These are phyloP conservation scores for Lochmaea crataegi DNA, from an alignment of 2,888 invertebrate species.

Conservation along the genomic window DNA sequence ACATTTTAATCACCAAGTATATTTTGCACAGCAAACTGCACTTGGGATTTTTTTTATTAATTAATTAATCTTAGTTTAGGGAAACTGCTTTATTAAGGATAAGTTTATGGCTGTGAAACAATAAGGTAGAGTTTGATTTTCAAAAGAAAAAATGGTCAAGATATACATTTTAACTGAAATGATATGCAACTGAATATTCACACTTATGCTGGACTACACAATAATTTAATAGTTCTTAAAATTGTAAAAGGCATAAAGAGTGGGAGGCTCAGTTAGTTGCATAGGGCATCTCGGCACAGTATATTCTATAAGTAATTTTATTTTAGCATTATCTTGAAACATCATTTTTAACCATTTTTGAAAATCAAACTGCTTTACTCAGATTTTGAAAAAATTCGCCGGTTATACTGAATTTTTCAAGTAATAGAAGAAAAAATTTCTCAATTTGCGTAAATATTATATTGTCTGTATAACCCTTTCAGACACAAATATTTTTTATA, in stretches of 20 bases:
- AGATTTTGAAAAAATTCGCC: too few species aligned
- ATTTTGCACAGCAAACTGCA: background rate
- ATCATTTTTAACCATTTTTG: too few species aligned
- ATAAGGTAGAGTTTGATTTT: background rate
- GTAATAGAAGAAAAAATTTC: too few species aligned
- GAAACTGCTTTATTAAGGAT: background rate
- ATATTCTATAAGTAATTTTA: too few species aligned
- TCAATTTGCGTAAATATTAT: too few species aligned
- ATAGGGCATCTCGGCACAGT: too few species aligned
- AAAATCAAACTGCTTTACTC: too few species aligned
- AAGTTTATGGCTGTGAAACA: conserved; percentile 1
- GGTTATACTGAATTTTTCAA: too few species aligned
- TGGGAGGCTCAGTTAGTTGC: too few species aligned
- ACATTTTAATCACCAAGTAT: background rate
- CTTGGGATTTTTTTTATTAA: background rate
- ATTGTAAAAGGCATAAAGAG: too few species aligned
- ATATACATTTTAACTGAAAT: background rate
- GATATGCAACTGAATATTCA: background rate
- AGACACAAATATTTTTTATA: background rate
- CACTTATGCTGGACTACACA: background rate
- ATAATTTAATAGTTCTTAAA: too few species aligned
- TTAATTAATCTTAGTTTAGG: background rate
- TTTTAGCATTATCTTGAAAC: too few species aligned
- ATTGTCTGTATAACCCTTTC: background rate
- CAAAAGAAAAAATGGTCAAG: background rate